Percentiles rank a stretch among this genome's conserved stretches.
phyloP scores from a whole-genome alignment of 2,797 vertebrate species.

The Poeciliopsis gracilis region DNA sequence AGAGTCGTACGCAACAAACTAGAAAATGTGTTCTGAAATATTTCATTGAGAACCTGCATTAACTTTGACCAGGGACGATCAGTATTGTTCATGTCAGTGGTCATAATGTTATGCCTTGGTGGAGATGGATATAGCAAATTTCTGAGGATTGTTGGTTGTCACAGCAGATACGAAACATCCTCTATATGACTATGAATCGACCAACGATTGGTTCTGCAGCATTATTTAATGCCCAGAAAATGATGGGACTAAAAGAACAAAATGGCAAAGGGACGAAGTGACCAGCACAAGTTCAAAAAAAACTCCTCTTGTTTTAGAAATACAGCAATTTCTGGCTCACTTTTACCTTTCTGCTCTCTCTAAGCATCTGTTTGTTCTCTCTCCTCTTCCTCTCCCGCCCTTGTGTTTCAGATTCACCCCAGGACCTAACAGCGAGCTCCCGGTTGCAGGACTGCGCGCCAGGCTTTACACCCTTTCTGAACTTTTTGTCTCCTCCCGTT shows the following conservation, averaged over 20 bases:
- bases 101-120: background rate
- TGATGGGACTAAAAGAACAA: background rate
- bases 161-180: background rate
- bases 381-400: conserved; percentile 57
- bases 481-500: conserved; percentile 54
- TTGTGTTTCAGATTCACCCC: conserved; percentile 94
- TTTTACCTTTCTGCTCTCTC: conserved; percentile 69
- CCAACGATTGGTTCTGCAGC: background rate
- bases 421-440: conserved; percentile 90
- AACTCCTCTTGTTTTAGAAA: conserved; percentile 50
- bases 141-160: background rate
- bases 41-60: background rate
- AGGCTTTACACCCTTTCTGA: conserved; percentile 68
- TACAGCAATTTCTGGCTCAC: conserved; percentile 57
- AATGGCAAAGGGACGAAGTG: background rate
- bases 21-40: background rate
- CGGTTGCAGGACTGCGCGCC: conserved; percentile 65
- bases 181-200: background rate
- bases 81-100: background rate
- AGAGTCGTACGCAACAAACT: background rate
- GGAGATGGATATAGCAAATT: background rate
- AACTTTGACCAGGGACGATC: background rate
- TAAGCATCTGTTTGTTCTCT: conserved; percentile 74
- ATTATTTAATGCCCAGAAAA: background rate
- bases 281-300: conserved; percentile 62